phyloP scores from a whole-genome alignment of 2,888 invertebrate genomes.

The Acanthosepion pharaonis region DNA sequence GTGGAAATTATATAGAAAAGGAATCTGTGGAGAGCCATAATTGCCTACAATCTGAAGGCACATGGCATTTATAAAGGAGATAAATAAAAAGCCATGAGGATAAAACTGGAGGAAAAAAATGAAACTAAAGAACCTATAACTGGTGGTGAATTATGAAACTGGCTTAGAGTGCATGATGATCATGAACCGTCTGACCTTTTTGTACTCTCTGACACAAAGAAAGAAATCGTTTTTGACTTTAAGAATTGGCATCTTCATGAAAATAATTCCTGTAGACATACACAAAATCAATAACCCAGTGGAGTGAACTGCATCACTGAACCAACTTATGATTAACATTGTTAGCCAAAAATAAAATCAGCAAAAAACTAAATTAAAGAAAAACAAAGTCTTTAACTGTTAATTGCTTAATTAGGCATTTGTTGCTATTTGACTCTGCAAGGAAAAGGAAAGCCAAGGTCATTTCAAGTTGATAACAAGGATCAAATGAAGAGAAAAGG shows the following conservation, averaged over 20 bases:
- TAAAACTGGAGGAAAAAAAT: not conserved
- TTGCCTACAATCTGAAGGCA: no score
- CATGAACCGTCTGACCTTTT: not conserved
- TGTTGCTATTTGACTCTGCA: not conserved
- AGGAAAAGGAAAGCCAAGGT: not conserved
- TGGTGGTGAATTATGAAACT: not conserved
- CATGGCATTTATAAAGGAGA: no score
- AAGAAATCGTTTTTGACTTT: not conserved
- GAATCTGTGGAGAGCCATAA: no score
- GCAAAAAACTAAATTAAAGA: not conserved
- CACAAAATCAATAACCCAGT: not conserved
- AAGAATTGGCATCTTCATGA: not conserved
- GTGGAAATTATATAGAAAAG: no score
- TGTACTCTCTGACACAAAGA: not conserved
- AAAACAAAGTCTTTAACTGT: not conserved
- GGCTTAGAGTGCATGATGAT: not conserved
- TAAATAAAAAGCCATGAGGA: no score
- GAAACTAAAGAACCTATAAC: no score
- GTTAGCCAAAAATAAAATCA: not conserved
- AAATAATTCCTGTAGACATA: not conserved
- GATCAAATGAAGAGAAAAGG: not conserved
- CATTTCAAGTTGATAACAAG: not conserved
- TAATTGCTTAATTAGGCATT: not conserved
- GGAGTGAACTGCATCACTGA: not conserved
- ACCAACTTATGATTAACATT: not conserved